Evolutionary conservation across 2,888 invertebrate genomes (phyloP).

Genomic region (Lucinisca nassula): DNA sequence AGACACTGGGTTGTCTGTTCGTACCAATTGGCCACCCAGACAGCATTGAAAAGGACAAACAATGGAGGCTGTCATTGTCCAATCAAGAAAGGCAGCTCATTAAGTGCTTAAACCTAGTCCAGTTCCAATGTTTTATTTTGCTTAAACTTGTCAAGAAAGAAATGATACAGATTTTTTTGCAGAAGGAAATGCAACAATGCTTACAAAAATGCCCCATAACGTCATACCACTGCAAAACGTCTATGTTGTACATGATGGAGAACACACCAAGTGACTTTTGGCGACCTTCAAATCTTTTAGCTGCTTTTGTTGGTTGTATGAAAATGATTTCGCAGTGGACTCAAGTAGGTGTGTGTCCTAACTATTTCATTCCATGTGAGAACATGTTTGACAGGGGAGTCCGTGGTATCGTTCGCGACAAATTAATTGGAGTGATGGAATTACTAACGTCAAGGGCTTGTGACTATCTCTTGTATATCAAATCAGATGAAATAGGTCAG

Average conservation of each 20-base stretch:
- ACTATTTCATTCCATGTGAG: constrained; percentile 31
- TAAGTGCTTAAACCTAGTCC: constrained; percentile 14
- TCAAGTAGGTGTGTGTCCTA: constrained; percentile 14
- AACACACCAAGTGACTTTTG: neutral
- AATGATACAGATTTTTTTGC: neutral
- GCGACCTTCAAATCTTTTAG: constrained; percentile 13
- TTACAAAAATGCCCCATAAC: no score
- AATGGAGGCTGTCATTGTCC: constrained; percentile 38
- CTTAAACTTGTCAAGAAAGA: constrained; percentile 34
- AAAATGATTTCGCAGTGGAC: neutral
- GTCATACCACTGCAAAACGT: constrained; percentile 43
- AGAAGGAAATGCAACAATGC: neutral
- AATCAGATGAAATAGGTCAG: neutral
- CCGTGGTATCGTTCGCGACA: neutral
- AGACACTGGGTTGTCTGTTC: constrained; percentile 27
- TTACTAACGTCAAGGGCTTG: neutral
- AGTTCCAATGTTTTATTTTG: constrained; percentile 30
- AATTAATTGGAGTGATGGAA: neutral
- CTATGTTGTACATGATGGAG: constrained; percentile 25
- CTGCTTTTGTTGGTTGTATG: neutral
- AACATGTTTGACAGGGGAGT: constrained; percentile 13
- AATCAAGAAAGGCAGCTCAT: constrained; percentile 28
- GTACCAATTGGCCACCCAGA: constrained; percentile 36
- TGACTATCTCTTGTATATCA: neutral
- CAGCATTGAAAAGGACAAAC: constrained; percentile 11